These are phyloP conservation scores for Drosophila ironensis DNA, from an alignment of 1,140 invertebrate genomes.

Conservation along the genomic window DNA sequence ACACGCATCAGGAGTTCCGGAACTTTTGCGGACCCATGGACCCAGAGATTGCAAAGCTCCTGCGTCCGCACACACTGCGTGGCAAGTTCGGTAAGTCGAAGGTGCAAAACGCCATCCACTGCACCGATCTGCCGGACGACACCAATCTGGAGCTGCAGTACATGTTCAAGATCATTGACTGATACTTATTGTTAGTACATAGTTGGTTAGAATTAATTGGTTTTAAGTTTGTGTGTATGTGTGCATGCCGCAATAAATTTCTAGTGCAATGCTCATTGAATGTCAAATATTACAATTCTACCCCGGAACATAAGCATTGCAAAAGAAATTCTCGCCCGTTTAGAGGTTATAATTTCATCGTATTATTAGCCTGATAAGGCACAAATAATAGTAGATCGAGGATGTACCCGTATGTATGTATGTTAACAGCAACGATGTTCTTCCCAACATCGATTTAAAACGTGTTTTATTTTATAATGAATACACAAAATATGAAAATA, in stretches of 20 bases:
- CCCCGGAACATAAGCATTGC: no score
- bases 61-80: constrained; percentile 91
- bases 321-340: no score
- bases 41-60: constrained; percentile 92
- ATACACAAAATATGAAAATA: not conserved
- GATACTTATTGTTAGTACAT: constrained; percentile 10
- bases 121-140: constrained; percentile 95
- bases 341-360: no score
- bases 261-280: constrained; percentile 27
- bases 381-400: no score
- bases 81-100: constrained; percentile 92
- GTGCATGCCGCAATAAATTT: constrained; percentile 53
- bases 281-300: no score
- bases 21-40: constrained; percentile 93
- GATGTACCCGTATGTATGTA: no score
- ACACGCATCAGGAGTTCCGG: constrained; percentile 88
- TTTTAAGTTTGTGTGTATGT: constrained; percentile 6
- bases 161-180: constrained; percentile 89
- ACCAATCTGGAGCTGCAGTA: constrained; percentile 91
- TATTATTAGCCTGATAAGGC: no score
- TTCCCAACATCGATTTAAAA: no score
- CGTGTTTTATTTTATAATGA: not conserved
- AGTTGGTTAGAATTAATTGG: constrained; percentile 16
- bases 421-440: no score
- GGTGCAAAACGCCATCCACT: constrained; percentile 94